Evolutionary conservation across 2,113 vertebrate species (phyloP).

Genomic region (Pungitius pungitius): DNA sequence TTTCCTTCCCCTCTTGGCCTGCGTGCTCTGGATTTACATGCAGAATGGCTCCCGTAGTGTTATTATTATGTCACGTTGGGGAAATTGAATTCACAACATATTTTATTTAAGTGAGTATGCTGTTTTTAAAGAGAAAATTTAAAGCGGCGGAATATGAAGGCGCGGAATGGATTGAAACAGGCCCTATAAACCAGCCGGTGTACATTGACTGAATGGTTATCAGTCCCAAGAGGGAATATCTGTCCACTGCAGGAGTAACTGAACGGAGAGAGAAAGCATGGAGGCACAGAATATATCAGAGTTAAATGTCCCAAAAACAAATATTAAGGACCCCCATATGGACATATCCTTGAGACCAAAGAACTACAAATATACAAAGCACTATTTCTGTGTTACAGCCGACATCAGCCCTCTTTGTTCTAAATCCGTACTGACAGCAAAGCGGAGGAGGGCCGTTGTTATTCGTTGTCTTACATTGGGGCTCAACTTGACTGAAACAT

Average conservation of each 20-base stretch:
- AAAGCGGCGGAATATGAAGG: neutral
- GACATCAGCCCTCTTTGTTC: neutral
- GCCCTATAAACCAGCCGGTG: neutral
- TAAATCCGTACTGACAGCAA: neutral
- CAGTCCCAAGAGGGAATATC: neutral
- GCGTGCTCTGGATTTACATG: neutral
- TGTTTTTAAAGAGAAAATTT: neutral
- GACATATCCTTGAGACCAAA: conserved; percentile 1
- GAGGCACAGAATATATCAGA: neutral
- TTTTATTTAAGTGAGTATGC: neutral
- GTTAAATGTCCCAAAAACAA: neutral
- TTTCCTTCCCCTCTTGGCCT: neutral
- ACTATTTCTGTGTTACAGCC: neutral
- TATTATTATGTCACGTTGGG: neutral
- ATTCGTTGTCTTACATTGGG: neutral
- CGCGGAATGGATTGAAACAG: neutral
- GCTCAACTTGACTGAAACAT: neutral
- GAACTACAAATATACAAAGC: neutral
- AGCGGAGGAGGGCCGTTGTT: neutral
- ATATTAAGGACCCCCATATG: neutral
- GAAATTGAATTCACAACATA: neutral
- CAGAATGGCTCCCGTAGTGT: neutral
- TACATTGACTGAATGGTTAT: neutral
- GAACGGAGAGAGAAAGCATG: neutral
- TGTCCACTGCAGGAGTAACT: neutral